A percentile compares a stretch with the other conserved stretches of the same genome.
Conservation (phyloP, 2,888 invertebrate species). For the Dorcus parallelipipedus region DNA sequence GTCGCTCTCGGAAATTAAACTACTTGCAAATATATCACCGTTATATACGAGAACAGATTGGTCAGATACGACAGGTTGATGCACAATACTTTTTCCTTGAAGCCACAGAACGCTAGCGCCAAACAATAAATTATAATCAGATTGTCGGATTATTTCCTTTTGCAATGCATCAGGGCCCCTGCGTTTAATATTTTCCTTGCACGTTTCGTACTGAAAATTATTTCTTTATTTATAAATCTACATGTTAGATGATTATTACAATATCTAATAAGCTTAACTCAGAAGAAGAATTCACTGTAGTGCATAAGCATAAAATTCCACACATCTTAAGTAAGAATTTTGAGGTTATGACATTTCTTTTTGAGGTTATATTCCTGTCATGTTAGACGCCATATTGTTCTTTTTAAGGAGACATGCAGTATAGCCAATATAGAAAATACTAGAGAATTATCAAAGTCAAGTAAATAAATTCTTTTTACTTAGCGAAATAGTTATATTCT, state of each 20-base stretch:
- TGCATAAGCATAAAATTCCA: conserved; percentile 37
- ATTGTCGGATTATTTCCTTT: conserved; percentile 7
- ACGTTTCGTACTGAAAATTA: conserved; percentile 34
- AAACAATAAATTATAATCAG: conserved; percentile 33
- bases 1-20: conserved; percentile 38
- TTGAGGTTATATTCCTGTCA: no score
- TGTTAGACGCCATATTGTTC: no score
- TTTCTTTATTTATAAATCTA: not conserved
- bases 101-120: conserved; percentile 75
- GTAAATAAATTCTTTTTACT: no score
- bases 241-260: not conserved
- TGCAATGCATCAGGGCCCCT: conserved; percentile 14
- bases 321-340: conserved; percentile 29
- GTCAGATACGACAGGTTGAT: conserved; percentile 66
- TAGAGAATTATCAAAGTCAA: no score
- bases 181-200: conserved; percentile 20
- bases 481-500: no score
- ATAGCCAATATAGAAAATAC: no score
- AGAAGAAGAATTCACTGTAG: conserved; percentile 1
- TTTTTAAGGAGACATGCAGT: no score
- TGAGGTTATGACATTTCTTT: not conserved
- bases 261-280: not conserved
- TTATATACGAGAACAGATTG: conserved; percentile 77
- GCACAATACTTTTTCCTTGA: conserved; percentile 63
- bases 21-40: conserved; percentile 77